Evolutionary conservation across 2,113 vertebrate species (phyloP).

Genomic region (Phycodurus eques): DNA sequence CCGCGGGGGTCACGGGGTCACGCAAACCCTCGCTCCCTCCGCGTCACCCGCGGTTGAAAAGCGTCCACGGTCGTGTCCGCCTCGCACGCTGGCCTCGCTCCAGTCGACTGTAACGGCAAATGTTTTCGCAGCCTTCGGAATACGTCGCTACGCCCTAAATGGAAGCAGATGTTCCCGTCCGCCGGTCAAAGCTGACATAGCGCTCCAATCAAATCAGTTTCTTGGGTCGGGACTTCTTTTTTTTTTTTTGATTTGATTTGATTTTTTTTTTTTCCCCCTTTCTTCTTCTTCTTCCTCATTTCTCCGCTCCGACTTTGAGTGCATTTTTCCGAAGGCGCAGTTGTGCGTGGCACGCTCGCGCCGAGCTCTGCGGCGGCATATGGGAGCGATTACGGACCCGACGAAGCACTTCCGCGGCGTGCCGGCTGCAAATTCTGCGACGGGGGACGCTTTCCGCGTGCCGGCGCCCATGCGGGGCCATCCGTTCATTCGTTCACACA

Average conservation of each 20-base stretch:
- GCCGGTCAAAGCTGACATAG: conserved; percentile 66
- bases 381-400: conserved; percentile 71
- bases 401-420: neutral
- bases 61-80: conserved; percentile 23
- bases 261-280: conserved; percentile 49
- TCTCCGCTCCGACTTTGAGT: conserved; percentile 17
- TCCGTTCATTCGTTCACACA: no score
- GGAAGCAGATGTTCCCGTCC: conserved; percentile 73
- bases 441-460: no score
- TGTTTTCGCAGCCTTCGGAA: conserved; percentile 64
- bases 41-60: conserved; percentile 1
- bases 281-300: no score
- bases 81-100: conserved; percentile 40
- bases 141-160: conserved; percentile 76
- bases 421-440: neutral
- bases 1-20: neutral
- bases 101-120: conserved; percentile 63
- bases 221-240: conserved; percentile 24
- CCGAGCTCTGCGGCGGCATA: conserved; percentile 69
- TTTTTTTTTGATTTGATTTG: neutral
- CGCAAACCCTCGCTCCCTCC: conserved; percentile 14
- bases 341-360: conserved; percentile 37
- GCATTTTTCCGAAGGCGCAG: conserved; percentile 54
- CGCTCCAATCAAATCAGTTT: conserved; percentile 67
- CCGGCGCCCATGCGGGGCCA: no score